Percentiles rank a stretch among this genome's conserved stretches.
Evolutionary conservation across 2,797 vertebrate species (phyloP).

Genomic region (Peromyscus nudipes): DNA sequence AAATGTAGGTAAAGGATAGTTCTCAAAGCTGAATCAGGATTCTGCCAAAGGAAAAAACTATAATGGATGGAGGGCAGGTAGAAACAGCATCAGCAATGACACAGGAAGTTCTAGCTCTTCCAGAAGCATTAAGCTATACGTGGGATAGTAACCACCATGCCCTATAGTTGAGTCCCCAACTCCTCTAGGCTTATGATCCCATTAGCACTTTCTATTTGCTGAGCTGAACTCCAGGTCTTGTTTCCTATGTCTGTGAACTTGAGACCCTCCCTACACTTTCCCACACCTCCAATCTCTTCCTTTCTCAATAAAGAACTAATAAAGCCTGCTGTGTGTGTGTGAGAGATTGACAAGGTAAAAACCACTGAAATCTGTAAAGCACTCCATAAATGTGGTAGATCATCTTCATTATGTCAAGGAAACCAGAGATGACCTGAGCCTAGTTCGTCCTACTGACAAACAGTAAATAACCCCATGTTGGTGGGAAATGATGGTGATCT

Average conservation of each 20-base stretch:
- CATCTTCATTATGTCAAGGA: background rate
- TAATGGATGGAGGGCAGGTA: background rate
- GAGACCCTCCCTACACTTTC: background rate
- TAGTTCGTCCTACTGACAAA: background rate
- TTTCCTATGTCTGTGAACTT: background rate
- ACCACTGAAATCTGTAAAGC: background rate
- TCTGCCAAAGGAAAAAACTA: background rate
- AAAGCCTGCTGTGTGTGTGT: slow-evolving; percentile 17
- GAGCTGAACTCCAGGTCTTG: background rate
- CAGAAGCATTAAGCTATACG: background rate
- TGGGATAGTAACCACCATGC: background rate
- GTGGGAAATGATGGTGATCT: background rate
- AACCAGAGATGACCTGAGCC: background rate
- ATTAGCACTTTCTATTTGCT: background rate
- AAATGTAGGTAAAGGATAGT: background rate
- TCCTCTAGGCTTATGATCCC: background rate
- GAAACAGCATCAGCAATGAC: background rate
- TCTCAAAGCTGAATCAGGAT: background rate
- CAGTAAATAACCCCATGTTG: background rate
- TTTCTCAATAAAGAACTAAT: background rate
- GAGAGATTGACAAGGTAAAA: background rate
- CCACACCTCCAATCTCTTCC: background rate
- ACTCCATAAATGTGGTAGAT: background rate
- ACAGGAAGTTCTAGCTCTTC: background rate
- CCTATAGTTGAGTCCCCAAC: background rate